Base-by-base conservation (phyloP, 2,888 invertebrate genomes). In the Meganola albula region DNA sequence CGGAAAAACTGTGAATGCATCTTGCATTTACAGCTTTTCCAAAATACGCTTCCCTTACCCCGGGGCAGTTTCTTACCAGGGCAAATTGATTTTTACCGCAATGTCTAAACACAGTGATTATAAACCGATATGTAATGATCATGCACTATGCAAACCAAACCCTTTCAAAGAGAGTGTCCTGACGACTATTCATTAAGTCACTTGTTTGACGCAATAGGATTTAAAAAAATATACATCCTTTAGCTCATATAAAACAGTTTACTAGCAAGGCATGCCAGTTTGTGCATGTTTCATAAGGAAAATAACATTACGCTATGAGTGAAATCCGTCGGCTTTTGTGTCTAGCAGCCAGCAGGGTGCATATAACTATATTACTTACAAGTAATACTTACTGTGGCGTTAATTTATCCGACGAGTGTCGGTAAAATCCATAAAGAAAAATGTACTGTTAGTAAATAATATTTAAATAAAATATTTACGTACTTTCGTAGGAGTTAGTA, bases 331-430 rank as follows among this genome's bases (percentile, higher is more conserved):
- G 49, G 62, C 49, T 62, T 63, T 56, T 25, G 53, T 51, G 57
- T 51, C 52, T 54, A 49, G 58, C 55, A 53, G 57, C 52, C 55
- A 49, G 58, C 55, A 53, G 57, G 52, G 55, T 60, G 65, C 62
- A 63, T 57, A 54, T 48, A 57, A 64, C 58, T 66, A 62, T 68
- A 66, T 72, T 68, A 64, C 66, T 65, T 58, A n/a, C n/a, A n/a
- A n/a, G n/a, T n/a, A n/a, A n/a, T 67, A 55, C 45, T 59, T 63
- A 60, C 69, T 66, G 66, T 64, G 58, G 59, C 53, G 59, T 55
- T 57, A 67, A 63, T 64, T 66, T 66, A 59, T 52, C 50, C 58
- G 43, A 22, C 16, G 9, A 26, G 25, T 28, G 22, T 33, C 24
- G 26, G 10, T 21, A 11, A 18, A 27, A 14, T 32, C 3, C 9